A percentile compares a stretch with the other conserved stretches of the same genome.
Evolutionary conservation across 2,888 invertebrate species (phyloP).

Genomic region (Panzeria rudis): DNA sequence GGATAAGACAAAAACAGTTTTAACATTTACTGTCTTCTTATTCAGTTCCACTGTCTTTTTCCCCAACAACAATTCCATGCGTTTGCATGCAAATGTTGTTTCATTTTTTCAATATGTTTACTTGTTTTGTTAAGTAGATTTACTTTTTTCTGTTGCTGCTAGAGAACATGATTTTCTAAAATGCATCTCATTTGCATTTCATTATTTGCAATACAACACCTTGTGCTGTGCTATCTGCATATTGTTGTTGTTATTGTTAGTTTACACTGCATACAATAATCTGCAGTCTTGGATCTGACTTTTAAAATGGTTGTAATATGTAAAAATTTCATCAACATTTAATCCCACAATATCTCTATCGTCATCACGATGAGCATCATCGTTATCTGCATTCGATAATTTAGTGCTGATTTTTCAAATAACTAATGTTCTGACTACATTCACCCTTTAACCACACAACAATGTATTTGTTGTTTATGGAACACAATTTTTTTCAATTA

Average conservation of each 20-base stretch:
- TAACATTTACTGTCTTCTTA: neutral
- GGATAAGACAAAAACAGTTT: neutral
- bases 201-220: constrained; percentile 78
- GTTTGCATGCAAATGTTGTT: neutral
- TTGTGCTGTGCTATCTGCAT: constrained; percentile 18
- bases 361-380: neutral
- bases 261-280: constrained; percentile 38
- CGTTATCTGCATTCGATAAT: constrained; percentile 46
- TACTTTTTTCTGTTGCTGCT: constrained; percentile 69
- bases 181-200: constrained; percentile 82
- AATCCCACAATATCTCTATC: constrained; percentile 28
- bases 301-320: constrained; percentile 49
- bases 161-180: constrained; percentile 76
- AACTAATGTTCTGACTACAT: constrained; percentile 27
- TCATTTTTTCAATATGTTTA: neutral
- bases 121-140: constrained; percentile 63
- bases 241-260: constrained; percentile 30
- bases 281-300: constrained; percentile 39
- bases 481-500: neutral
- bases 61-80: neutral
- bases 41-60: neutral
- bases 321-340: constrained; percentile 51
- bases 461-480: constrained; percentile 2
- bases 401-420: constrained; percentile 53
- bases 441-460: constrained; percentile 17